Evolutionary conservation across 2,797 vertebrate genomes (phyloP), one percentile per base, ranked within the genome.

Genomic region (Pseudomugil tenellus): DNA sequence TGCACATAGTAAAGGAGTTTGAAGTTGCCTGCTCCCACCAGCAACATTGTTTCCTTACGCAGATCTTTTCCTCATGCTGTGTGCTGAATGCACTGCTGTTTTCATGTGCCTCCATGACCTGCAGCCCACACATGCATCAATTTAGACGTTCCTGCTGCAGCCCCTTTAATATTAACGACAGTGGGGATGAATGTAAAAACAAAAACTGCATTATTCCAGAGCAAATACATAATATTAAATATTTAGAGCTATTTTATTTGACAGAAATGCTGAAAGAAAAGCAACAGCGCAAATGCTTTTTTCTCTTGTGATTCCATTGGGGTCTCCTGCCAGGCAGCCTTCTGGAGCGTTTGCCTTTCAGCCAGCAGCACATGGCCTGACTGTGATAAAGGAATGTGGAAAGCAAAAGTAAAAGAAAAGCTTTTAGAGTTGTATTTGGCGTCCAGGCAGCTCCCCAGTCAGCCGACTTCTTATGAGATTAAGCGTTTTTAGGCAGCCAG

Each of bases 221-320:
- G 70, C 79, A 90, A 88, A 90, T 89, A 86, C 82, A 77, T 23
- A 69, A 74, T 59, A 85, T 91, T 41, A 91, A 92, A 93, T 89
- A 92, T 91, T 91, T 85, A 91, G 76, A 73, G 70, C 88, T 87
- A 78, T 91, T 90, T 87, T 84, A 90, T 93, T 90, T 75, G 60
- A 86, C 63, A 70, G 74, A 84, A 88, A 87, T 53, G 53, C 78
- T 75, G 76, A 58, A 77, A 82, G 82, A 80, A 82, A 43, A 74
- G 70, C 3, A 31, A 31, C 3, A 51, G 78, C 74, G 59, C 56
- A 75, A 78, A 86, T 74, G 81, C 80, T 61, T 43, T 64, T 76
- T 59, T 60, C 68, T 80, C 83, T 74, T 79, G 58, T 67, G 61
- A 65, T 70, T 73, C 87, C 77, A n/a, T 76, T 35, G 78, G 83